phyloP scores from a whole-genome alignment of 2,888 invertebrate genomes.

The Melieria crassipennis region DNA sequence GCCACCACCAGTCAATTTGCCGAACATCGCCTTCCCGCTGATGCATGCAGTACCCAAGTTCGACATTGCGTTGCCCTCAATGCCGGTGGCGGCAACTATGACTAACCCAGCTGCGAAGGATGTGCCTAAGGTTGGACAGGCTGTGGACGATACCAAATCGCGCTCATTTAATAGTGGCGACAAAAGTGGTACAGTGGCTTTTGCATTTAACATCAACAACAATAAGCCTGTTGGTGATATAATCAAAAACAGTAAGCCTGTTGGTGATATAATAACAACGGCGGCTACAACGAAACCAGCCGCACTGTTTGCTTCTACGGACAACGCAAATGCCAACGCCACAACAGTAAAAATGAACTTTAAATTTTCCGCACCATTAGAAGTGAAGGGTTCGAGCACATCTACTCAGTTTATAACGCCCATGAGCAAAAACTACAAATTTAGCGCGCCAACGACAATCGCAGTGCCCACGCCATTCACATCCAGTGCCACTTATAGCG shows the following conservation, averaged over 20 bases:
- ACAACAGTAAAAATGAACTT: constrained; percentile 45
- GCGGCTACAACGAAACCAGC: constrained; percentile 4
- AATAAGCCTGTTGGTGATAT: constrained; percentile 22
- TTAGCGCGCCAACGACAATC: constrained; percentile 67
- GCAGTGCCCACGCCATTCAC: constrained; percentile 44
- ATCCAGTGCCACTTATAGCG: not conserved
- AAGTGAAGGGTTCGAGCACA: constrained; percentile 51
- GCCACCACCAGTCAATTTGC: constrained; percentile 67
- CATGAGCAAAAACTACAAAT: constrained; percentile 68
- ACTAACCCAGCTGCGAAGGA: not conserved
- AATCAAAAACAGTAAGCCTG: not conserved
- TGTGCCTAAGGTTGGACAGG: too few relatives aligned
- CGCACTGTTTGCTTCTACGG: not conserved
- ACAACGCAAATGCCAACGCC: not conserved
- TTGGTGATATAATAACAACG: constrained; percentile 13
- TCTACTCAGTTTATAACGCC: constrained; percentile 65
- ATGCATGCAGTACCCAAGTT: constrained; percentile 63
- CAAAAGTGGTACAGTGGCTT: too few relatives aligned
- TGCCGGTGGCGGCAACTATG: constrained; percentile 15
- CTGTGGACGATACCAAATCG: too few relatives aligned
- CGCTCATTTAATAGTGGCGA: too few relatives aligned
- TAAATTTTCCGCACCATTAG: constrained; percentile 68
- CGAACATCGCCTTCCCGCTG: constrained; percentile 64
- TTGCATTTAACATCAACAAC: constrained; percentile 1
- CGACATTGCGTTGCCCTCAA: constrained; percentile 53